Evolutionary conservation across 2,797 vertebrate genomes (phyloP), one percentile per base, ranked within the genome.

Genomic region (Champsocephalus esox): DNA sequence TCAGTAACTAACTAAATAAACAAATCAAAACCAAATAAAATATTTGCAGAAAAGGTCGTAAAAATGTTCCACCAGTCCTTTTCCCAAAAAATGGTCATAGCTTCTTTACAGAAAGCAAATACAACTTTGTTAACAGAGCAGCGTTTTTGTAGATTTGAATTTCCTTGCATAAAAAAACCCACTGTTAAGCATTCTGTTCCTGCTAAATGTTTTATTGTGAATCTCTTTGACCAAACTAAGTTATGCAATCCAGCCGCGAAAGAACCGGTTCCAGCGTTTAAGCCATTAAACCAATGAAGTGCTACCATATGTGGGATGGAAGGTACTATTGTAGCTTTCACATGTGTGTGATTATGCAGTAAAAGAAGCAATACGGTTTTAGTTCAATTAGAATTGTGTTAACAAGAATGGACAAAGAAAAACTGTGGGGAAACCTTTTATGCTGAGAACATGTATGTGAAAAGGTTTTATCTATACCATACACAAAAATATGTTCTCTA

Each of bases 261-360:
- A 70, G 61, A 83, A 70, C 61, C 6, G 2, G 4, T 51, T 75
- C 45, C 75, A 73, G 70, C 73, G 73, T 73, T 84, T 38, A 38
- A 38, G 34, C 34, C 34, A 38, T 38, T 62, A 65, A 41, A 72
- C 65, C 72, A 69, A 76, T 83, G 72, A 92, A 93, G 59, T 79
- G 81, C 61, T 75, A 49, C 87, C 91, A 93, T 61, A 71, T 91
- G 89, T 62, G 65, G 65, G 49, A 38, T 68, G 24, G 56, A 64
- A 45, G 38, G 17, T 16, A 44, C 63, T 2, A 66, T 32, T 50
- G 72, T 66, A 55, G 73, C 48, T 3, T 16, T 38, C 77, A 87
- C 70, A 73, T 87, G 85, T 80, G 87, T 78, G 50, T 21, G 3
- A 82, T 90, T 77, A 78, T 54, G 49, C 24, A 76, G 81, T 77